phyloP scores from a whole-genome alignment of 2,113 vertebrate species.

The Muscicapa adusta region DNA sequence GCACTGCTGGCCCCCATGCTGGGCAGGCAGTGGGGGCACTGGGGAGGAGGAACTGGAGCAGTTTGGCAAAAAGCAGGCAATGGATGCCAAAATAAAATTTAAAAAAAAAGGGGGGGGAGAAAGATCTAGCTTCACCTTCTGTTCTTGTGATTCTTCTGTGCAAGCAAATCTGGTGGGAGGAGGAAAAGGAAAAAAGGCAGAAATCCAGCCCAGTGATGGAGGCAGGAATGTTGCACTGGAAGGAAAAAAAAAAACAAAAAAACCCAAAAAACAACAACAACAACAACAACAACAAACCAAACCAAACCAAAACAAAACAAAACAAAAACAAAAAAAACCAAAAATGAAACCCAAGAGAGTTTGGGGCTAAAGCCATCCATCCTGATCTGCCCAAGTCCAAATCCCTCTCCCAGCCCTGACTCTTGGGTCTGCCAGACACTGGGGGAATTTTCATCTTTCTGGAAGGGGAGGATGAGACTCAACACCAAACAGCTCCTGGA shows the following conservation, averaged over 20 bases:
- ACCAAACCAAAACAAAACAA: background rate
- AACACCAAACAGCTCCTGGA: background rate
- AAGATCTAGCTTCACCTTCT: constrained; percentile 56
- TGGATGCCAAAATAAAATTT: constrained; percentile 16
- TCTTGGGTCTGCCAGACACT: background rate
- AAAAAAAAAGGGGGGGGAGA: background rate
- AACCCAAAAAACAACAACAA: too few species aligned
- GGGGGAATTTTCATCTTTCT: background rate
- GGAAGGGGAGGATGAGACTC: background rate
- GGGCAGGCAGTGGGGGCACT: background rate
- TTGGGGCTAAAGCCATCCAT: background rate
- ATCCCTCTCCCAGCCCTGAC: background rate
- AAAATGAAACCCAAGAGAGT: background rate
- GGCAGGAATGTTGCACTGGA: background rate
- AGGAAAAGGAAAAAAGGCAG: constrained; percentile 24
- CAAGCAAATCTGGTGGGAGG: constrained; percentile 41
- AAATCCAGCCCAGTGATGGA: background rate
- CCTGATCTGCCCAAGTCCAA: background rate
- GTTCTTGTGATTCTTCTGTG: constrained; percentile 43
- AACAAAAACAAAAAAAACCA: background rate
- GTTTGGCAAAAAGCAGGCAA: constrained; percentile 31
- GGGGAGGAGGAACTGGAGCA: background rate
- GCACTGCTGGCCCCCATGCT: fast-evolving
- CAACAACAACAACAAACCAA: too few species aligned
- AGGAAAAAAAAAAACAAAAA: background rate